A percentile compares a stretch with the other conserved stretches of the same genome.
Conservation (phyloP, 1,140 invertebrate species). For the Macrocentrus cingulum region DNA sequence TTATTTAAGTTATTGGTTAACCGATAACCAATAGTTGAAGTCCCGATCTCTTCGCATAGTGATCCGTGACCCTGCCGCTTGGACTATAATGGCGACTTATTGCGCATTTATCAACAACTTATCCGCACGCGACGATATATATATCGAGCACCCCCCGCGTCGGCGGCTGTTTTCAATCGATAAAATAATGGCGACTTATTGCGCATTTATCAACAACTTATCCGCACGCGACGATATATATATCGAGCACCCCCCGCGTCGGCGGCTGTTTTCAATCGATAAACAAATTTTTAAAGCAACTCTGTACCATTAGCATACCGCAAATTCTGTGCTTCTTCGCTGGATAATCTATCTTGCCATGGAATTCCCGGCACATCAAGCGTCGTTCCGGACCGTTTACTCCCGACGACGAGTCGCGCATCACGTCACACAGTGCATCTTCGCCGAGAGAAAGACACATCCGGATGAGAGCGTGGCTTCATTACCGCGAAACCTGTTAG, state of each 20-base stretch:
- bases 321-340: constrained; percentile 5
- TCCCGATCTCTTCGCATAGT: no score
- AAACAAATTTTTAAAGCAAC: constrained; percentile 13
- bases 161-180: constrained; percentile 26
- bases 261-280: constrained; percentile 24
- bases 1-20: no score
- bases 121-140: constrained; percentile 13
- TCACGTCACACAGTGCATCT: not conserved
- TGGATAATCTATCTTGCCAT: constrained; percentile 7
- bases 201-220: constrained; percentile 26
- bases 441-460: constrained; percentile 5
- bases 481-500: constrained; percentile 51
- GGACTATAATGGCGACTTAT: constrained; percentile 53
- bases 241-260: constrained; percentile 32
- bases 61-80: no score
- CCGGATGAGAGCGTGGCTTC: constrained; percentile 40
- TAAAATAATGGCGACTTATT: constrained; percentile 49
- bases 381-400: constrained; percentile 25
- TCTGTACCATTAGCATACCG: constrained; percentile 23
- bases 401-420: constrained; percentile 7
- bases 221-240: constrained; percentile 15
- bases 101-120: constrained; percentile 28
- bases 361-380: constrained; percentile 1
- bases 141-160: constrained; percentile 31
- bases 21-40: no score